A percentile compares a stretch with the other conserved stretches of the same genome.
Evolutionary conservation across 2,888 invertebrate genomes (phyloP).

Genomic region (Pherbina coryleti): DNA sequence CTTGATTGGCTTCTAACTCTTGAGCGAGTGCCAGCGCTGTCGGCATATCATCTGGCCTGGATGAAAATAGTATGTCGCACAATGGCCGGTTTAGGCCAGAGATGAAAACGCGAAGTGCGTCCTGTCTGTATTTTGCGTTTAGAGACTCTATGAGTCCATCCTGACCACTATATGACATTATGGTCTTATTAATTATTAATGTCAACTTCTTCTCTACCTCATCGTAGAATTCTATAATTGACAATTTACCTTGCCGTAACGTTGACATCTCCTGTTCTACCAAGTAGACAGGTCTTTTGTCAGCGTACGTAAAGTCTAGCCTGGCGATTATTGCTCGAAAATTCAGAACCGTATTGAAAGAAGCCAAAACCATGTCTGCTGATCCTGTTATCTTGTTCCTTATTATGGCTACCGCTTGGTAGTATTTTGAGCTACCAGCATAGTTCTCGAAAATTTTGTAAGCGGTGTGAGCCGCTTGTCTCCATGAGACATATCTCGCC

Average conservation of each 20-base stretch:
- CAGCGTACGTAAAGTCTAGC: conserved; percentile 1
- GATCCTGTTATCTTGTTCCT: background rate
- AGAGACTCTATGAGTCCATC: background rate
- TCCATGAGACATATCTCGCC: too few species aligned
- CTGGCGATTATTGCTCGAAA: conserved; percentile 18
- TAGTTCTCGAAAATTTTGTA: too few species aligned
- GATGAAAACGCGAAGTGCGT: background rate
- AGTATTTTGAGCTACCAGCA: too few species aligned
- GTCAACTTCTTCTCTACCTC: conserved; percentile 23
- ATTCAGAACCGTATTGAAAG: conserved; percentile 25
- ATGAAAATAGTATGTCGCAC: conserved; percentile 32
- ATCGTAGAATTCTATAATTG: background rate
- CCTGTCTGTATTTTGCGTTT: background rate
- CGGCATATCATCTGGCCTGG: conserved; percentile 16
- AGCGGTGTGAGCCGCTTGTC: too few species aligned
- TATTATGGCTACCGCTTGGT: too few species aligned
- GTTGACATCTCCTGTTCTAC: background rate
- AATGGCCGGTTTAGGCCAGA: conserved; percentile 6
- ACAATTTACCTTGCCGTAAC: background rate
- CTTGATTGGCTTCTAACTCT: conserved; percentile 35
- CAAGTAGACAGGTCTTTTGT: conserved; percentile 28
- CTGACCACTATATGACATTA: background rate
- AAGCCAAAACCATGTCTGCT: background rate
- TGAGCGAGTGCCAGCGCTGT: conserved; percentile 24
- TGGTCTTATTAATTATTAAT: conserved; percentile 17